phyloP scores from a whole-genome alignment of 2,888 invertebrate species.

The Mythimna albipuncta region DNA sequence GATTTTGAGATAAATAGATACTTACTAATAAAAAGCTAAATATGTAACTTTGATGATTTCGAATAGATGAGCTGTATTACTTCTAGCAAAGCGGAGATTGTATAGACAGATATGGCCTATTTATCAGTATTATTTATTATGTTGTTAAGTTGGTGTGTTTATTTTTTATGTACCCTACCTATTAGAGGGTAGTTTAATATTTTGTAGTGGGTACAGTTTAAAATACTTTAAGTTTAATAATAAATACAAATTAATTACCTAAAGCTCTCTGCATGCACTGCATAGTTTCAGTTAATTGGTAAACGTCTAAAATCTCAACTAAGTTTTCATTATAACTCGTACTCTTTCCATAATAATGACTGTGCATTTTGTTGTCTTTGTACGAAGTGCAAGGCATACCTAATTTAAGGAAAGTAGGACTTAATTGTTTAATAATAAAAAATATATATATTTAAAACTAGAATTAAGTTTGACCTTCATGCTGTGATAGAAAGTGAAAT shows the following conservation, averaged over 20 bases:
- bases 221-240: constrained; percentile 13
- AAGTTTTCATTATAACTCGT: constrained; percentile 17
- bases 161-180: constrained; percentile 14
- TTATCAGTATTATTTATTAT: constrained; percentile 49
- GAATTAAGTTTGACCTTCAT: constrained; percentile 63
- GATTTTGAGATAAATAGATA: constrained; percentile 30
- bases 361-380: constrained; percentile 52
- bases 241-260: constrained; percentile 1
- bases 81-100: constrained; percentile 19
- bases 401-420: constrained; percentile 55
- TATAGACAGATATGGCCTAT: constrained; percentile 37
- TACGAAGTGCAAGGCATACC: constrained; percentile 54
- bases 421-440: constrained; percentile 44
- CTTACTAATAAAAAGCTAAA: constrained; percentile 7
- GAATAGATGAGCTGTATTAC: constrained; percentile 16
- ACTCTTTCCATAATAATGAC: constrained; percentile 36
- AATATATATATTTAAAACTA: constrained; percentile 41
- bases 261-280: constrained; percentile 10
- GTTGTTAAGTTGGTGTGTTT: constrained; percentile 14
- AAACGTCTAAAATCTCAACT: constrained; percentile 20
- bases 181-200: constrained; percentile 24
- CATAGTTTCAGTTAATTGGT: constrained; percentile 28
- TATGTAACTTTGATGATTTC: constrained; percentile 7
- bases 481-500: constrained; percentile 63
- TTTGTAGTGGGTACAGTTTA: constrained; percentile 30